These are phyloP conservation scores for Pachypanchax playfairii DNA, from an alignment of 2,113 vertebrate species.

Conservation along the genomic window DNA sequence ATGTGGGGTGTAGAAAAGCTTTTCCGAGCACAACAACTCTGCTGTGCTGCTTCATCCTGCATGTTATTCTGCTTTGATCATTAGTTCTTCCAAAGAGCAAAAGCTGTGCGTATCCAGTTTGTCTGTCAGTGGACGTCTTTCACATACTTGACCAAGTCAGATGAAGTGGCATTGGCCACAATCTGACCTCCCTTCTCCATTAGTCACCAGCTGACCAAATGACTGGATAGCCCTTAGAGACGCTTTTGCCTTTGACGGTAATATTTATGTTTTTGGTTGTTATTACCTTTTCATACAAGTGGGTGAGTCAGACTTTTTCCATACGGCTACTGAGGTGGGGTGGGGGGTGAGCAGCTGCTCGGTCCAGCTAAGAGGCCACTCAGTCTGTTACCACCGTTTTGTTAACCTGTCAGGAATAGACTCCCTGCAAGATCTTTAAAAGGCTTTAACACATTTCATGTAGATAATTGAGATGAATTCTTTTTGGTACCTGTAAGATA, in stretches of 20 bases:
- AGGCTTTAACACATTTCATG: constrained; percentile 39
- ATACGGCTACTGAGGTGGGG: constrained; percentile 50
- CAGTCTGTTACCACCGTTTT: constrained; percentile 64
- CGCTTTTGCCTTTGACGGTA: constrained; percentile 58
- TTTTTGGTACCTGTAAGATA: too few species aligned
- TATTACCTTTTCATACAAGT: constrained; percentile 67
- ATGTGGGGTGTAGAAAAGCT: not conserved
- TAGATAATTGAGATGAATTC: constrained; percentile 53
- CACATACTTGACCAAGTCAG: constrained; percentile 63
- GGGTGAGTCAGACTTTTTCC: constrained; percentile 77
- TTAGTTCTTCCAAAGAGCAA: constrained; percentile 14
- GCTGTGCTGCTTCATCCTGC: not conserved
- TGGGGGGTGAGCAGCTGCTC: constrained; percentile 55
- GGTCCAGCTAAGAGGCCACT: constrained; percentile 32
- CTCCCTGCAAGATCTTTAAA: constrained; percentile 51
- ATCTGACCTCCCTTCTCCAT: constrained; percentile 61
- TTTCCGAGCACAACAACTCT: too few species aligned
- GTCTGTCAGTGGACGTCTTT: constrained; percentile 55
- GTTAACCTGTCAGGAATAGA: constrained; percentile 64
- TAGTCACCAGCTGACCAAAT: constrained; percentile 55
- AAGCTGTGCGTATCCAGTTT: constrained; percentile 24
- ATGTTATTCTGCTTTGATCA: too few species aligned
- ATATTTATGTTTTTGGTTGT: constrained; percentile 71
- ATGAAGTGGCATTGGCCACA: constrained; percentile 45
- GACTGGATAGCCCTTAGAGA: constrained; percentile 57